Evolutionary conservation across 2,113 vertebrate species (phyloP).

Genomic region (Columba janthina): DNA sequence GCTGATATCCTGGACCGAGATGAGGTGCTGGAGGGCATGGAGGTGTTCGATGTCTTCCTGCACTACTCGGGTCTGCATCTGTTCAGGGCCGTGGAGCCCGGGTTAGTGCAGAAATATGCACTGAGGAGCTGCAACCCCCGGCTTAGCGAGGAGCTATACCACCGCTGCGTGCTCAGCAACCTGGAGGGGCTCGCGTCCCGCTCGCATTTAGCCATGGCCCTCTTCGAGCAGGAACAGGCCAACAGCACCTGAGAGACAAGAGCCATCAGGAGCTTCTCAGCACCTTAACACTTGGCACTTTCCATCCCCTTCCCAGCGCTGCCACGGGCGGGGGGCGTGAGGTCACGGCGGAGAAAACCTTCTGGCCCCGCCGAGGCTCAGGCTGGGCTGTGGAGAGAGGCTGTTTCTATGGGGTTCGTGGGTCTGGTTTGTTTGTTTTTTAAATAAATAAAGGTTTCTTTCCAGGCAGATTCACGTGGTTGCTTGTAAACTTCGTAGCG

Average conservation of each 20-base stretch:
- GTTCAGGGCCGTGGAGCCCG: constrained; percentile 93
- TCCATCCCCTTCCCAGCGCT: constrained; percentile 17
- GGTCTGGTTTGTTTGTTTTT: not conserved
- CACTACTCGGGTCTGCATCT: constrained; percentile 93
- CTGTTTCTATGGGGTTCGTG: not conserved
- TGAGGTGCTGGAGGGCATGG: constrained; percentile 91
- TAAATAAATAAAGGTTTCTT: constrained; percentile 43
- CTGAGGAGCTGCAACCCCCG: constrained; percentile 87
- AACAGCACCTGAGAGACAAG: constrained; percentile 85
- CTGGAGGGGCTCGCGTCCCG: constrained; percentile 91
- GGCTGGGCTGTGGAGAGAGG: not conserved
- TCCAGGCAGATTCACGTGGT: not conserved
- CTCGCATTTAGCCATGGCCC: constrained; percentile 89
- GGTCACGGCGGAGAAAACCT: not conserved
- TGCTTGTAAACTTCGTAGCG: not conserved
- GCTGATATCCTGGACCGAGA: constrained; percentile 88
- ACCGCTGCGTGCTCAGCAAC: constrained; percentile 93
- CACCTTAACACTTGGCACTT: constrained; percentile 70
- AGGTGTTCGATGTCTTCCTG: constrained; percentile 94
- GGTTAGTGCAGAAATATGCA: constrained; percentile 90
- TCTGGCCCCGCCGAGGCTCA: not conserved
- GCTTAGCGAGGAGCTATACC: constrained; percentile 93
- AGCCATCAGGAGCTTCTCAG: not conserved
- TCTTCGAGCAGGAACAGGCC: constrained; percentile 96
- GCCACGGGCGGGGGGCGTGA: not conserved